phyloP scores from a whole-genome alignment of 2,888 invertebrate species.

The Andrena minutula region DNA sequence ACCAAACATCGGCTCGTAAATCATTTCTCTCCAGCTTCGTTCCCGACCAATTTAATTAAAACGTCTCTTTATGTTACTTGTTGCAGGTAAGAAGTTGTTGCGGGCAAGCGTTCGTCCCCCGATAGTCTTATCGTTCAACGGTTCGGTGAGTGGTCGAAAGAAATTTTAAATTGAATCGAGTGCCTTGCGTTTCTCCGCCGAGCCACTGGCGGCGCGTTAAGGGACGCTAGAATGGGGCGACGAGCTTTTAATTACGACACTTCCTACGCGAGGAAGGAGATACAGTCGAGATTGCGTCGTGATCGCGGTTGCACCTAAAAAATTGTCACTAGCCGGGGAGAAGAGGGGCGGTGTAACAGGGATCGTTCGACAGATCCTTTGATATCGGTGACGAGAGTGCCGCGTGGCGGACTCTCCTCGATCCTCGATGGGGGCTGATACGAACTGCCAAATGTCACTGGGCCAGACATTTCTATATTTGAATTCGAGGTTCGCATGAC shows the following conservation, averaged over 20 bases:
- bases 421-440: slow-evolving; percentile 73
- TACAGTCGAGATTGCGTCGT: slow-evolving; percentile 7
- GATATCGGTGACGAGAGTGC: slow-evolving; percentile 40
- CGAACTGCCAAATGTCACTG: slow-evolving; percentile 79
- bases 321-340: slow-evolving; percentile 33
- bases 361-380: slow-evolving; percentile 22
- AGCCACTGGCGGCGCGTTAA: not conserved
- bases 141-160: slow-evolving; percentile 65
- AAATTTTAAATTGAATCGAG: slow-evolving; percentile 75
- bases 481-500: slow-evolving; percentile 71
- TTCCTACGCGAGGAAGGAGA: slow-evolving; percentile 11
- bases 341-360: not conserved
- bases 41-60: slow-evolving; percentile 59
- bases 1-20: slow-evolving; percentile 25
- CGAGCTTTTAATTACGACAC: slow-evolving; percentile 57
- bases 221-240: slow-evolving; percentile 3
- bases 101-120: slow-evolving; percentile 37
- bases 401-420: slow-evolving; percentile 47
- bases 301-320: slow-evolving; percentile 14
- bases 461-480: slow-evolving; percentile 76
- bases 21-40: slow-evolving; percentile 17
- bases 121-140: slow-evolving; percentile 60
- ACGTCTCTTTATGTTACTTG: slow-evolving; percentile 67
- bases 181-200: slow-evolving; percentile 44
- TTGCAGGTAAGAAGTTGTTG: slow-evolving; percentile 77